Evolutionary conservation across 2,888 invertebrate genomes (phyloP).

Genomic region (Phragmatobia fuliginosa): DNA sequence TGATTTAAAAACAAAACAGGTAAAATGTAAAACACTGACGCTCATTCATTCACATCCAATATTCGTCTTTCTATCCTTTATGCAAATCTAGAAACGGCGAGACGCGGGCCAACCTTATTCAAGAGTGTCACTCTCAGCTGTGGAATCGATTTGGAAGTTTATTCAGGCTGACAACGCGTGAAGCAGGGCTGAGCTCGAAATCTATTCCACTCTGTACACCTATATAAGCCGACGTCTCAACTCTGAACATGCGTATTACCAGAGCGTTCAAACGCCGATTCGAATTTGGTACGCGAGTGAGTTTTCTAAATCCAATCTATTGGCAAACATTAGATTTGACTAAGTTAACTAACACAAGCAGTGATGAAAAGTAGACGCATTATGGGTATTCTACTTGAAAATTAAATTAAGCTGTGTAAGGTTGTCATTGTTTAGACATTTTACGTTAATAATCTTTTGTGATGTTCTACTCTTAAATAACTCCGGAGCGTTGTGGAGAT

Average conservation of each 20-base stretch:
- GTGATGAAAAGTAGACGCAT: conserved; percentile 37
- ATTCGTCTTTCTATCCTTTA: conserved; percentile 75
- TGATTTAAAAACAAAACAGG: conserved; percentile 37
- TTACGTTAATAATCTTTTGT: conserved; percentile 59
- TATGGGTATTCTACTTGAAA: conserved; percentile 36
- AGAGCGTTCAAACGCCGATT: conserved; percentile 54
- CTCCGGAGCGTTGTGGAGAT: conserved; percentile 64
- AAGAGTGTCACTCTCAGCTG: conserved; percentile 83
- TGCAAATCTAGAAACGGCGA: conserved; percentile 78
- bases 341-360: conserved; percentile 50
- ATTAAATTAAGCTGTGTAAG: conserved; percentile 55
- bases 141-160: conserved; percentile 85
- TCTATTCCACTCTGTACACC: conserved; percentile 71
- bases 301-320: conserved; percentile 60
- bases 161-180: conserved; percentile 84
- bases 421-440: conserved; percentile 57
- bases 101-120: conserved; percentile 71
- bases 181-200: conserved; percentile 71
- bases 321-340: conserved; percentile 60
- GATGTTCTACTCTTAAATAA: conserved; percentile 67
- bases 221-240: conserved; percentile 56
- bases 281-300: conserved; percentile 57
- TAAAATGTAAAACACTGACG: conserved; percentile 46
- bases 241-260: conserved; percentile 51
- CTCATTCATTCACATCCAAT: conserved; percentile 61